Evolutionary conservation across 2,797 vertebrate genomes (phyloP).

Genomic region (Tenualosa ilisha): DNA sequence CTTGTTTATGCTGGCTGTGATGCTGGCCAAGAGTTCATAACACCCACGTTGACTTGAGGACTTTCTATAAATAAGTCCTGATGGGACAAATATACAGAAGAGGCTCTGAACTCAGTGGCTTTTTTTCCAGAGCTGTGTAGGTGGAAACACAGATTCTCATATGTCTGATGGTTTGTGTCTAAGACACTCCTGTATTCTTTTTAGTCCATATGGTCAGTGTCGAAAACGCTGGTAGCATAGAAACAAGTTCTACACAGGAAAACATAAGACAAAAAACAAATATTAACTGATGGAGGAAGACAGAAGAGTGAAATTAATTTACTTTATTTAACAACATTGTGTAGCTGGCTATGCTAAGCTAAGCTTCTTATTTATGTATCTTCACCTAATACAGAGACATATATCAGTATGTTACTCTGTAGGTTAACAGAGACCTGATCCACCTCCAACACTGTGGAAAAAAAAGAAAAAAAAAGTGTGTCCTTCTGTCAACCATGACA

Average conservation of each 20-base stretch:
- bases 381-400: too few relatives aligned
- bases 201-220: not conserved
- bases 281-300: not conserved
- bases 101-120: not conserved
- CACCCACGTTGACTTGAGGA: slow-evolving; percentile 15
- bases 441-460: too few relatives aligned
- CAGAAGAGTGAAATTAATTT: not conserved
- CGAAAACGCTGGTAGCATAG: not conserved
- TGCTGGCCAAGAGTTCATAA: not conserved
- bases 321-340: not conserved
- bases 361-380: not conserved
- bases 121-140: not conserved
- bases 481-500: too few relatives aligned
- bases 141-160: not conserved
- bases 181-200: not conserved
- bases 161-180: not conserved
- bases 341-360: not conserved
- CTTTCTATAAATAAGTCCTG: slow-evolving; percentile 10
- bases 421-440: too few relatives aligned
- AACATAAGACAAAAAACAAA: not conserved
- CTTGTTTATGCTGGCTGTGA: not conserved
- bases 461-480: too few relatives aligned
- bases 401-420: too few relatives aligned
- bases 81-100: not conserved
- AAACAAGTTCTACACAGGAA: not conserved